A percentile compares a stretch with the other conserved stretches of the same genome.
phyloP scores from a whole-genome alignment of 2,113 vertebrate genomes.

The Alosa alosa region DNA sequence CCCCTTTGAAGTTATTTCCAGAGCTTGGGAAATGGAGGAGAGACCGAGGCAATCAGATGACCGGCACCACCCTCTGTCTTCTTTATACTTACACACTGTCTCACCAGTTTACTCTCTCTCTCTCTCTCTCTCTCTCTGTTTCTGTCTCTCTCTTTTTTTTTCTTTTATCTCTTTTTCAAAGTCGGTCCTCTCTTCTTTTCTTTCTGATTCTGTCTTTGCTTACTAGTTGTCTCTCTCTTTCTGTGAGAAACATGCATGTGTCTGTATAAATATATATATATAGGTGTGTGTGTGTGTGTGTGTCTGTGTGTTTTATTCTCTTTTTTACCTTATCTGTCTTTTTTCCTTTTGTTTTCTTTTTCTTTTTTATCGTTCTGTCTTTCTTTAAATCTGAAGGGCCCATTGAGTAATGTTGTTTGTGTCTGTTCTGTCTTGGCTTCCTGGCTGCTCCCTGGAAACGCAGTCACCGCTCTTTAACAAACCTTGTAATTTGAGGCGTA shows the following conservation, averaged over 20 bases:
- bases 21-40: conserved; percentile 69
- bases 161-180: neutral
- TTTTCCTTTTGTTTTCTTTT: neutral
- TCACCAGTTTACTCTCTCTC: neutral
- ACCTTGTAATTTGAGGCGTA: conserved; percentile 18
- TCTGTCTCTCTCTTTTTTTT: neutral
- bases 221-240: neutral
- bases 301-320: neutral
- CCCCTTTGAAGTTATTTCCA: conserved; percentile 79
- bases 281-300: too few species aligned
- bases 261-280: too few species aligned
- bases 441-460: conserved; percentile 11
- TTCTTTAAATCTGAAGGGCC: neutral
- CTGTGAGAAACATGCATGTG: neutral
- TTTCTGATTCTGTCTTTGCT: neutral
- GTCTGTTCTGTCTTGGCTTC: neutral
- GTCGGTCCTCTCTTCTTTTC: neutral
- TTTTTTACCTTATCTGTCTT: neutral
- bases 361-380: neutral
- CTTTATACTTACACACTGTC: neutral
- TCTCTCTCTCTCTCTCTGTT: neutral
- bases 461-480: conserved; percentile 16
- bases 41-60: conserved; percentile 43
- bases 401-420: conserved; percentile 3
- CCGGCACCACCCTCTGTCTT: conserved; percentile 38